phyloP scores from a whole-genome alignment of 2,113 vertebrate genomes.

The Mugil cephalus region DNA sequence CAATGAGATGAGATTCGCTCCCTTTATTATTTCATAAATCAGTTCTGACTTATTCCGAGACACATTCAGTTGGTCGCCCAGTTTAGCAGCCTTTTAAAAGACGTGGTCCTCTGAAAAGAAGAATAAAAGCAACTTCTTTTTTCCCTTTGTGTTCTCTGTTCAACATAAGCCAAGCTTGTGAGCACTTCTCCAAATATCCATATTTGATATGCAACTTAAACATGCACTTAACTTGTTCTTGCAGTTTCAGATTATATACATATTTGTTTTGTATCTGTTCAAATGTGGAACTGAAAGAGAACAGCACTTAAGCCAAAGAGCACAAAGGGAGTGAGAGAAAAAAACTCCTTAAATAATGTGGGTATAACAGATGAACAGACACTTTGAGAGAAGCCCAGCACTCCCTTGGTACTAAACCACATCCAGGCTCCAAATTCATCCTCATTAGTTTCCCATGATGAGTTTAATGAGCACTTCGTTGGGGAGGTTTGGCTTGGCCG shows the following conservation, averaged over 20 bases:
- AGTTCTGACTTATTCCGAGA: too few species aligned
- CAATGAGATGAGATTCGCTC: too few species aligned
- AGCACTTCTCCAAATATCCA: too few species aligned
- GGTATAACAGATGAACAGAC: slow-evolving; percentile 58
- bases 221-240: background rate
- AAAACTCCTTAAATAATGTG: slow-evolving; percentile 23
- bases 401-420: slow-evolving; percentile 50
- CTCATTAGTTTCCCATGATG: slow-evolving; percentile 77
- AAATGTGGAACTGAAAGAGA: slow-evolving; percentile 27
- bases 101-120: too few species aligned
- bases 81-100: too few species aligned
- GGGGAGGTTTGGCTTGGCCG: slow-evolving; percentile 56
- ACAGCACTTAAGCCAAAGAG: slow-evolving; percentile 18
- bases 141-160: too few species aligned
- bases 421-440: slow-evolving; percentile 67
- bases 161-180: too few species aligned
- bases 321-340: background rate
- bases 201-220: too few species aligned
- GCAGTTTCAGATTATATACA: background rate
- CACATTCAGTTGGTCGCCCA: too few species aligned
- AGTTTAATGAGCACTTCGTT: slow-evolving; percentile 70
- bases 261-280: slow-evolving; percentile 16
- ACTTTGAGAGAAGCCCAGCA: slow-evolving; percentile 43
- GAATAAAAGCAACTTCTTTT: too few species aligned
- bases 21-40: too few species aligned